Evolutionary conservation across 2,888 invertebrate species (phyloP).

Genomic region (Rotaria socialis): DNA sequence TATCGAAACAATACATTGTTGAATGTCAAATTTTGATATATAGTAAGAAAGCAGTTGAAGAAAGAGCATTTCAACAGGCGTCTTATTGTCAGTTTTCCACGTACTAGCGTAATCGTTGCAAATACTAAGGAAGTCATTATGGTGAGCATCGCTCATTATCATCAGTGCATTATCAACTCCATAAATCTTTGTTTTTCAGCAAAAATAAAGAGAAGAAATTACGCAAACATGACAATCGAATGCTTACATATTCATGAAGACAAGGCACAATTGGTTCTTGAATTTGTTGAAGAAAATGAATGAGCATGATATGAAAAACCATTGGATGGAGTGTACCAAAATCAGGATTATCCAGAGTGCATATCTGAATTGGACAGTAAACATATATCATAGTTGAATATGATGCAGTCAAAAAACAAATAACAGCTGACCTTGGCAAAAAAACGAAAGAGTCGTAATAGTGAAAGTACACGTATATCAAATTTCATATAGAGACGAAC

Average conservation of each 20-base stretch:
- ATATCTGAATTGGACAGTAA: not conserved
- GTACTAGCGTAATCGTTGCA: not conserved
- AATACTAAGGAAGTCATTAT: not conserved
- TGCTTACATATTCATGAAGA: constrained; percentile 5
- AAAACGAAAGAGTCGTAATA: not conserved
- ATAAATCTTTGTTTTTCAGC: not conserved
- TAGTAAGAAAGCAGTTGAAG: not conserved
- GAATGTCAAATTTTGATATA: not conserved
- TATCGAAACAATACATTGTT: not conserved
- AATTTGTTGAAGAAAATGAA: not conserved
- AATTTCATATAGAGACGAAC: not conserved
- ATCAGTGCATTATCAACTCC: not conserved
- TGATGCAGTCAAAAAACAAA: not conserved
- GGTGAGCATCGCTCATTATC: not conserved
- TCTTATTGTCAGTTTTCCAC: not conserved
- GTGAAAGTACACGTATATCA: not conserved
- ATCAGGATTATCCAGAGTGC: not conserved
- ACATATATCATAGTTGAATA: not conserved
- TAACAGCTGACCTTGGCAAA: not conserved
- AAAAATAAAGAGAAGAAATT: not conserved
- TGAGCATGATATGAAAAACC: not conserved
- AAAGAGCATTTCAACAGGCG: not conserved
- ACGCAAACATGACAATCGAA: no score
- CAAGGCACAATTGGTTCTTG: not conserved
- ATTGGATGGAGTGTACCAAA: not conserved